Conservation (phyloP, 2,113 vertebrate genomes). For the Porphyrio hochstetteri region DNA sequence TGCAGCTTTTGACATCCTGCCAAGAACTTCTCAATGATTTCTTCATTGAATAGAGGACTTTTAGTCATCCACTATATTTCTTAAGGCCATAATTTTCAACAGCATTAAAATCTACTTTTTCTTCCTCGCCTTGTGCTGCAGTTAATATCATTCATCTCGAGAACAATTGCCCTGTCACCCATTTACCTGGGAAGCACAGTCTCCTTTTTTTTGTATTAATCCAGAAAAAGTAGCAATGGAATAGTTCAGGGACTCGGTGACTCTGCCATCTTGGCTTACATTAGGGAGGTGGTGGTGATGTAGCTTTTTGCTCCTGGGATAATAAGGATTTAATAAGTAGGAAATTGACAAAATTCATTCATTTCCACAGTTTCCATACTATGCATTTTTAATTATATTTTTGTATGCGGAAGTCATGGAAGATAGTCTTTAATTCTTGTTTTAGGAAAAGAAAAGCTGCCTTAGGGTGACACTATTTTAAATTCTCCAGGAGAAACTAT, state of each 20-base stretch:
- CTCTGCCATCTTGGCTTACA: not conserved
- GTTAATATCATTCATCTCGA: conserved; percentile 51
- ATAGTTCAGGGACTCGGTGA: not conserved
- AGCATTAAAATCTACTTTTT: conserved; percentile 66
- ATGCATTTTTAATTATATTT: conserved; percentile 42
- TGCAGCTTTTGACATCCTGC: conserved; percentile 72
- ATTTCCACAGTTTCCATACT: conserved; percentile 21
- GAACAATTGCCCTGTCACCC: conserved; percentile 51
- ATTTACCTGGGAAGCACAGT: not conserved
- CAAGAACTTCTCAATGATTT: conserved; percentile 76
- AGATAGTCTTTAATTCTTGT: conserved; percentile 51
- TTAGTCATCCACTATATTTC: conserved; percentile 65
- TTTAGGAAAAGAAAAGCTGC: conserved; percentile 38
- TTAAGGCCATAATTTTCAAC: conserved; percentile 68
- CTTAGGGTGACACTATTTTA: conserved; percentile 38
- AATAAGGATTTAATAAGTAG: conserved; percentile 51
- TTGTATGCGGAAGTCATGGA: conserved; percentile 6
- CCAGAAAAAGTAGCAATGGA: not conserved
- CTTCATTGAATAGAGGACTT: conserved; percentile 72
- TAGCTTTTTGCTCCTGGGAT: not conserved
- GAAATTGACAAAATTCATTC: conserved; percentile 18
- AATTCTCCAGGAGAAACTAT: conserved; percentile 41
- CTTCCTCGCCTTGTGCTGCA: conserved; percentile 22
- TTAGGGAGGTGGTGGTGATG: not conserved
- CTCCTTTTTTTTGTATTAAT: not conserved